Evolutionary conservation across 2,113 vertebrate genomes (phyloP), one percentile per base, ranked within the genome.

Genomic region (Mastomys coucha): DNA sequence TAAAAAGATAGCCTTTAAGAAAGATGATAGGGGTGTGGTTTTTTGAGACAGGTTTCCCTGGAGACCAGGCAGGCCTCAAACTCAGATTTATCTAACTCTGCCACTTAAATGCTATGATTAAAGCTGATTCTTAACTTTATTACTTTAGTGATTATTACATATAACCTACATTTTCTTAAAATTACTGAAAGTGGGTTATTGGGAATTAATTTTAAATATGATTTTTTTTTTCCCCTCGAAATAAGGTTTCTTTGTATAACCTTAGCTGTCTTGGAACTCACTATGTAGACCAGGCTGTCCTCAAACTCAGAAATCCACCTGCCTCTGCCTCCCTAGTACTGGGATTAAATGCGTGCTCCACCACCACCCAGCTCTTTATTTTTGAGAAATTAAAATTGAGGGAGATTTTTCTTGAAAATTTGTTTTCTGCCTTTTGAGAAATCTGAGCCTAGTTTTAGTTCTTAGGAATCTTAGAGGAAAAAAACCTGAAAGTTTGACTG

Each of bases 351-450:
- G n/a, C n/a, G n/a, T n/a, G n/a, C n/a, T n/a, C n/a, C n/a, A n/a
- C n/a, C n/a, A n/a, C n/a, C n/a, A n/a, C n/a, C n/a, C n/a, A n/a
- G n/a, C n/a, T n/a, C n/a, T n/a, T 51, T 67, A 11, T 90, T 80
- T 82, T 72, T 72, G 94, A 84, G 42, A 88, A 22, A 70, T 81
- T 96, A 81, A 78, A 95, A 24, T 90, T 22, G 12, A 49, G 26
- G 63, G 28, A 53, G 49, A 56, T 56, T 78, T 75, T 78, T n/a
- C 26, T 53, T 80, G 49, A 53, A 56, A 81, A 36, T 22, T 88
- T 95, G 53, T 63, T 97, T 93, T n/a, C 53, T 91, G 60, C 60
- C 60, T 67, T 12, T 86, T 86, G 16, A 86, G 16, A 85, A 49
- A 33, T 33, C 58, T 60, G 36, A 67, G 24, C 14, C 88, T 90